A percentile compares a stretch with the other conserved stretches of the same genome.
These are phyloP conservation scores for Heliconius ethilla DNA, from an alignment of 2,888 invertebrate genomes.

Conservation along the genomic window DNA sequence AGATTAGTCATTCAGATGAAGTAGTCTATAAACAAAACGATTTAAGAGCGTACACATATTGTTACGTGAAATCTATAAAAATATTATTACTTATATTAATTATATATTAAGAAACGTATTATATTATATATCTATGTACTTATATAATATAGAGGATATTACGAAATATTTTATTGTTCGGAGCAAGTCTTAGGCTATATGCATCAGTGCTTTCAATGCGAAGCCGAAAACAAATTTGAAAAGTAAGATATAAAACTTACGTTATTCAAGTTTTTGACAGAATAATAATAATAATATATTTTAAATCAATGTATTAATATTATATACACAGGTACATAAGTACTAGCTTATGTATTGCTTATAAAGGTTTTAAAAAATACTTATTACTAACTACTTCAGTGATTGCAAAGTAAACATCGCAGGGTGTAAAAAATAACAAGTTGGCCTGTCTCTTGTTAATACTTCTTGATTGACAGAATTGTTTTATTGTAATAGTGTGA, in stretches of 20 bases:
- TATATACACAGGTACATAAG: too few species aligned
- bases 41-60: too few species aligned
- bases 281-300: neutral
- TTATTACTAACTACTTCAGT: too few species aligned
- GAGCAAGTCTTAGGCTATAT: slow-evolving; percentile 3
- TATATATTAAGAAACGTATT: slow-evolving; percentile 1
- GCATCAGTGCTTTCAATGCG: slow-evolving; percentile 8
- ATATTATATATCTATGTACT: neutral
- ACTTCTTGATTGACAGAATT: too few species aligned
- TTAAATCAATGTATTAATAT: neutral
- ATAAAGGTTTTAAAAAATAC: too few species aligned
- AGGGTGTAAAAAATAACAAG: too few species aligned
- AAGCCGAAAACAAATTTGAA: slow-evolving; percentile 10
- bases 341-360: too few species aligned
- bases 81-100: neutral
- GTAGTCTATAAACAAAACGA: too few species aligned
- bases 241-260: neutral
- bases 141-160: neutral
- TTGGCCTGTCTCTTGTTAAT: too few species aligned
- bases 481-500: neutral
- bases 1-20: too few species aligned
- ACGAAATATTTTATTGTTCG: neutral
- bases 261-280: neutral
- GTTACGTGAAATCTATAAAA: neutral
- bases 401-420: too few species aligned